phyloP scores from a whole-genome alignment of 2,888 invertebrate species.

The Drosophila fulvimacula region DNA sequence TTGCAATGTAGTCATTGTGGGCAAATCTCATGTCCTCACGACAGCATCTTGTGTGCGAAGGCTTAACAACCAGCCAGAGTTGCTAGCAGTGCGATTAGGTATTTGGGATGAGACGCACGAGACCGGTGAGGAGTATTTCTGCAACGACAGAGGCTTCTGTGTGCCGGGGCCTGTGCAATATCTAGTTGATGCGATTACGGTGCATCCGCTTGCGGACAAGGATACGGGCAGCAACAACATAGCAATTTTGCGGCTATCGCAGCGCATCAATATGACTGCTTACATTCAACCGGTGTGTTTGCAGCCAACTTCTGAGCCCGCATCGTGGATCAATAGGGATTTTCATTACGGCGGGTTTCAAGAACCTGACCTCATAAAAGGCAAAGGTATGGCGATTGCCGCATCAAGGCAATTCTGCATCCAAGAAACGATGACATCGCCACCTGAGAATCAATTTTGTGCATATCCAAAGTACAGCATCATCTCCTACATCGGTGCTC shows the following conservation, averaged over 20 bases:
- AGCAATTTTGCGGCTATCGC: constrained; percentile 48
- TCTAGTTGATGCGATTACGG: constrained; percentile 38
- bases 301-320: constrained; percentile 27
- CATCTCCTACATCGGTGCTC: constrained; percentile 43
- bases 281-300: constrained; percentile 59
- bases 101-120: constrained; percentile 43
- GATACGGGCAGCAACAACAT: constrained; percentile 59
- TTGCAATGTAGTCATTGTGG: constrained; percentile 58
- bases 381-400: constrained; percentile 45
- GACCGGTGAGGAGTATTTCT: constrained; percentile 29
- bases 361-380: constrained; percentile 3
- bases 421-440: constrained; percentile 1
- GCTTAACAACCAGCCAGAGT: constrained; percentile 25
- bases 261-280: constrained; percentile 36
- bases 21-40: constrained; percentile 49
- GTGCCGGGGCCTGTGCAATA: constrained; percentile 52
- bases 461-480: constrained; percentile 40
- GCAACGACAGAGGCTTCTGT: constrained; percentile 59
- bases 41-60: constrained; percentile 54
- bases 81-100: constrained; percentile 46
- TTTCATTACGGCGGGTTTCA: constrained; percentile 57
- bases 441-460: constrained; percentile 55
- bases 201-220: constrained; percentile 53
- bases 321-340: constrained; percentile 46
- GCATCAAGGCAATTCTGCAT: constrained; percentile 43